Base-by-base conservation (phyloP, 2,113 vertebrate species). In the Melanocharis versteri region DNA sequence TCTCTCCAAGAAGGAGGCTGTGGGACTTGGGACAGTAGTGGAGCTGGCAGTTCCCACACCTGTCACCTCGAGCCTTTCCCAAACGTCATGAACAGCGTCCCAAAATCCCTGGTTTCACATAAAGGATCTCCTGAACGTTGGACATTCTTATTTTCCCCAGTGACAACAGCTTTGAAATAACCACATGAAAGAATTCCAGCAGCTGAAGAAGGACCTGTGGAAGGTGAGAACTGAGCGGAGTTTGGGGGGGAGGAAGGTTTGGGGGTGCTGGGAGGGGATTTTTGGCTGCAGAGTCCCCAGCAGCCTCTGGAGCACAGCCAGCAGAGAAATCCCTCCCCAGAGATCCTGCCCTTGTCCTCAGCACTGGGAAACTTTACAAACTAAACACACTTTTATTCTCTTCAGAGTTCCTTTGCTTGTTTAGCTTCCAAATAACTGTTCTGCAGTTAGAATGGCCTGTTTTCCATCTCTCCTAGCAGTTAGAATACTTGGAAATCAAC, bases 321-420 rank as follows among this genome's bases (percentile, higher is more conserved):
- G 66, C 31, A 0, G 16, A 75, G 84, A 57, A 76, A 75, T 54
- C 39, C 15, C 44, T 71, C 86, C 81, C 77, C 27, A 3, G 79
- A 47, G 62, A 58, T 8, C 45, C 27, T 44, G 45, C 27, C 42
- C 75, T 85, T 83, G 68, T 90, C 75, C 90, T 80, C 57, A 35
- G 81, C 82, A 40, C 70, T 48, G 84, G 94, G 79, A 82, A 93
- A 54, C 71, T 78, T 65, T 9, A 50, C 64, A 89, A 69, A 37
- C 75, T 30, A 26, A 58, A 26, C 24, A 71, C 22, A 6, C 15
- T 45, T 72, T 28, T 20, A 68, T 48, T 56, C 65, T 82, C 61
- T 7, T 3, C 35, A 40, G 72, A 58, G 75, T 58, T 58, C 16
- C n/a, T 65, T 47, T n/a, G 31, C 73, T 70, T 40, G 27, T 56